Evolutionary conservation across 2,888 invertebrate genomes (phyloP), one percentile per base, ranked within the genome.

Genomic region (Drosophila prostipennis): DNA sequence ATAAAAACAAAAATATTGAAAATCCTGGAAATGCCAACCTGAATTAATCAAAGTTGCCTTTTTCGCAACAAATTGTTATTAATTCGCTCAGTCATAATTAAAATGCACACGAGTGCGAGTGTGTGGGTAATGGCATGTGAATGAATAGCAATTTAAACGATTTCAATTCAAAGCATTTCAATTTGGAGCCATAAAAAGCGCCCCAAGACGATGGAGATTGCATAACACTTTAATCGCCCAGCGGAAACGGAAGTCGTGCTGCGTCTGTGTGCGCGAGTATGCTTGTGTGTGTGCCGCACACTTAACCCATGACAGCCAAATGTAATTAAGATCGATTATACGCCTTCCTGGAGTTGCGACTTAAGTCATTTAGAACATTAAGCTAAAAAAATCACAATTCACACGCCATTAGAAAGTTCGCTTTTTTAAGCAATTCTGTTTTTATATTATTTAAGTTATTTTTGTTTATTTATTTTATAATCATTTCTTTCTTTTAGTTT

Each of bases 121-220:
- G 60, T 64, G 51, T 23, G 13, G 14, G 29, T n/a, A 45, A 19
- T 19, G 19, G 19, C 19, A 19, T 36, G 51, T 72, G 37, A 61
- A 58, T 75, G 68, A 63, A 56, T 61, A 39, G 40, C 40, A 19
- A 48, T 45, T 82, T 70, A 85, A 85, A 67, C 76, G 82, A 74
- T 79, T 79, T 76, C 86, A 78, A 82, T 82, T 85, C 71, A 79
- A 72, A 72, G 76, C 78, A 74, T 76, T 79, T 67, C 78, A 76
- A 76, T 82, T 68, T 71, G 29, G 46, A 29, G 57, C 57, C 45
- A 57, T 65, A 54, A 65, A 65, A 64, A 45, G 52, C 45, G 65
- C 26, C 45, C 53, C 52, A 65, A 65, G 64, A 46, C 56, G 68
- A 52, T 10, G 45, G 29, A 29, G 45, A 29, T 14, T 46, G 45